Evolutionary conservation across 2,113 vertebrate genomes (phyloP).

Genomic region (Panurus biarmicus): DNA sequence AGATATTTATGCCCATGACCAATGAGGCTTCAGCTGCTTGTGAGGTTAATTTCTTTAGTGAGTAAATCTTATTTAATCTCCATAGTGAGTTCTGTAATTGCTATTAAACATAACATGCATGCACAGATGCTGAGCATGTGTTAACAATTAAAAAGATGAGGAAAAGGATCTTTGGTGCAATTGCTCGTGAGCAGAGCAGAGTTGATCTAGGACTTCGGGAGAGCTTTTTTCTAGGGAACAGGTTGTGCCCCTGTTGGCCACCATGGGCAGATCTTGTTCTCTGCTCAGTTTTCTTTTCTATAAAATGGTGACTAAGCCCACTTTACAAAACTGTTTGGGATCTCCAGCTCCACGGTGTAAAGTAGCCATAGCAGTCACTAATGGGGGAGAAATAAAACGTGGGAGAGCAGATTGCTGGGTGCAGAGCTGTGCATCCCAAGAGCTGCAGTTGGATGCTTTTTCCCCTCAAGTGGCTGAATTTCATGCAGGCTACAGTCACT

Average conservation of each 20-base stretch:
- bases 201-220: background rate
- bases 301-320: background rate
- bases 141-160: background rate
- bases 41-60: background rate
- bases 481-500: background rate
- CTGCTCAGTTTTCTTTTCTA: background rate
- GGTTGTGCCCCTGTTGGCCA: background rate
- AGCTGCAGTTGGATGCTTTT: background rate
- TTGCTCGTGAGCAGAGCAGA: background rate
- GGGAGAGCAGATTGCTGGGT: background rate
- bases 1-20: background rate
- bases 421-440: background rate
- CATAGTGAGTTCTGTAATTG: background rate
- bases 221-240: background rate
- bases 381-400: background rate
- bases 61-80: background rate
- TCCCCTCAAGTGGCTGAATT: background rate
- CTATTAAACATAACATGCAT: background rate
- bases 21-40: background rate
- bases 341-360: background rate
- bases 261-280: background rate
- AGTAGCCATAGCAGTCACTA: background rate
- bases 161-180: background rate
- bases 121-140: background rate
- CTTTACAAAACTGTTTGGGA: background rate